Base-by-base conservation (phyloP, 2,888 invertebrate species). In the Deilephila porcellus region DNA sequence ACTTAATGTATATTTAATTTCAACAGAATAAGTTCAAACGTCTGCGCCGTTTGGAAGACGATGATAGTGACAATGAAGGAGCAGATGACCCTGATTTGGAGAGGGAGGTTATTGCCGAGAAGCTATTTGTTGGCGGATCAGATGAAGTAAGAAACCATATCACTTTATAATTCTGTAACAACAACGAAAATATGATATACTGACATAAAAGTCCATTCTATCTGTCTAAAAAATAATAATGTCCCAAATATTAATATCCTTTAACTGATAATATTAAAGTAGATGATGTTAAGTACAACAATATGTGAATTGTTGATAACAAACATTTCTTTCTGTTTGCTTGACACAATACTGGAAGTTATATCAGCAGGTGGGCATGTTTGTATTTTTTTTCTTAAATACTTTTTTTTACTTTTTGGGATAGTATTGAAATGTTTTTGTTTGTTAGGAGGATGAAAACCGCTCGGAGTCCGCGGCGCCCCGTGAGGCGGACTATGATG, bases 61-160 rank as follows among this genome's bases (percentile, higher is more conserved):
- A 98, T 87, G 98, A 99, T 86, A 98, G 98, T 85, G 98, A 98
- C 82, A 97, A 97, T 81, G 98, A 98, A 85, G 97, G 97, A 70
- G 96, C 96, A 76, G 97, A 97, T 85, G 97, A 97, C 81, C 97
- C 97, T 72, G 97, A 97, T 37, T 96, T 97, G 82, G 98, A 98
- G 77, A 95, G 98, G 77, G 98, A 98, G 85, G 97, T 97, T 14
- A 98, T 98, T 82, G 98, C 98, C 1, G 98, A 98, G 88, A 97
- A 98, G 86, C 93, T 98, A 11, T 98, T 98, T 90, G 97, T 97
- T 80, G 96, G 95, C 37, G 97, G 96, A 70, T 98, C 98, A 73
- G 98, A 98, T 91, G 97, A 98, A 70, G 88, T 88, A 74, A 79
- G 82, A 79, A 7, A 25, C 3, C 6, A 37, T n/a, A 45, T 11